phyloP scores from a whole-genome alignment of 2,797 vertebrate species.

The Caiman crocodilus region DNA sequence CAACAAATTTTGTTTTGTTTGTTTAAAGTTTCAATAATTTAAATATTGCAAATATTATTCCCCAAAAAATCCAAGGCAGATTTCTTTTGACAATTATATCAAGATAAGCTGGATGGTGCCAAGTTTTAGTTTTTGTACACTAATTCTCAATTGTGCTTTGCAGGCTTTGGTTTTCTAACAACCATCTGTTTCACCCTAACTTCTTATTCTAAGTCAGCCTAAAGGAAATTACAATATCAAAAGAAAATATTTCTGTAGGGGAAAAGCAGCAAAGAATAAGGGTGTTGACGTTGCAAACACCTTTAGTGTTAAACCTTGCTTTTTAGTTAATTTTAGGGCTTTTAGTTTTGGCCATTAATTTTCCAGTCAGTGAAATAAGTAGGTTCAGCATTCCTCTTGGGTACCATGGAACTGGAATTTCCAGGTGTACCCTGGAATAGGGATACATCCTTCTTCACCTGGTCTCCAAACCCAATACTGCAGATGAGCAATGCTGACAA shows the following conservation, averaged over 20 bases:
- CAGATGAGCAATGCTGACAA: not conserved
- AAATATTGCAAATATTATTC: constrained; percentile 76
- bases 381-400: not conserved
- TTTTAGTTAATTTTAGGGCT: not conserved
- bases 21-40: constrained; percentile 67
- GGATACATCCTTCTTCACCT: not conserved
- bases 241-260: constrained; percentile 62
- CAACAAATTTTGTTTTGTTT: constrained; percentile 69
- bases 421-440: not conserved
- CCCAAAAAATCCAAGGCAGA: constrained; percentile 52
- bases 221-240: constrained; percentile 79
- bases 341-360: not conserved
- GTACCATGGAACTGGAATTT: not conserved
- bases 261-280: constrained; percentile 28
- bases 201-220: constrained; percentile 64
- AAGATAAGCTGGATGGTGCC: constrained; percentile 58
- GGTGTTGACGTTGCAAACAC: constrained; percentile 40
- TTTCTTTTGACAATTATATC: constrained; percentile 82
- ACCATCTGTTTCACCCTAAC: constrained; percentile 76
- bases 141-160: constrained; percentile 78
- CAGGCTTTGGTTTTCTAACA: constrained; percentile 73
- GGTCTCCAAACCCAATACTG: not conserved
- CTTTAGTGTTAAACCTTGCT: constrained; percentile 33
- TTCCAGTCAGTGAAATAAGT: not conserved
- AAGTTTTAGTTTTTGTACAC: constrained; percentile 68